These are phyloP conservation scores for Gallinago stenura DNA, from an alignment of 2,797 vertebrate species.

Conservation along the genomic window DNA sequence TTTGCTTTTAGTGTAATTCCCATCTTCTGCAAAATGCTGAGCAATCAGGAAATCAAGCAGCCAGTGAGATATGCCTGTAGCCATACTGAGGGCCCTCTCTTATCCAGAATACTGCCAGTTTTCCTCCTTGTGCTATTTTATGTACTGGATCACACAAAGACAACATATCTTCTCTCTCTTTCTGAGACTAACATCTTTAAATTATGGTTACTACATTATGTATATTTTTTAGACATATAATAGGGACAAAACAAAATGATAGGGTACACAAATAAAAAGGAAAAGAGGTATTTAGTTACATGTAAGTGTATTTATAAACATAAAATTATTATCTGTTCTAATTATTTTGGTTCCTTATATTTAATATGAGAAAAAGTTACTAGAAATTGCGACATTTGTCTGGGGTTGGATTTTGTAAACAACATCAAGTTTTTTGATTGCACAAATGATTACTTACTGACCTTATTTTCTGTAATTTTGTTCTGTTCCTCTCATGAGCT, in stretches of 20 bases:
- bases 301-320: fast-evolving
- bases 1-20: slow-evolving; percentile 45
- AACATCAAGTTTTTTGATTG: neutral
- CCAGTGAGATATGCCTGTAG: slow-evolving; percentile 21
- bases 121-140: neutral
- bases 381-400: neutral
- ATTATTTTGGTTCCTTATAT: neutral
- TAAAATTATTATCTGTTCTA: neutral
- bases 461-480: neutral
- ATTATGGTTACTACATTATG: neutral
- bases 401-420: neutral
- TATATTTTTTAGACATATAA: neutral
- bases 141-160: neutral
- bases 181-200: neutral
- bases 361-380: neutral
- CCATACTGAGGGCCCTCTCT: neutral
- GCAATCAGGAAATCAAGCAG: slow-evolving; percentile 49
- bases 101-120: neutral
- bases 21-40: slow-evolving; percentile 49
- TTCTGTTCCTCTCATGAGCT: neutral
- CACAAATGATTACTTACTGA: neutral
- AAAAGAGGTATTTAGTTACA: neutral
- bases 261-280: neutral
- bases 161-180: neutral
- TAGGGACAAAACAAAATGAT: neutral